Evolutionary conservation across 2,888 invertebrate genomes (phyloP).

Genomic region (Xestoiulus laeticollis): DNA sequence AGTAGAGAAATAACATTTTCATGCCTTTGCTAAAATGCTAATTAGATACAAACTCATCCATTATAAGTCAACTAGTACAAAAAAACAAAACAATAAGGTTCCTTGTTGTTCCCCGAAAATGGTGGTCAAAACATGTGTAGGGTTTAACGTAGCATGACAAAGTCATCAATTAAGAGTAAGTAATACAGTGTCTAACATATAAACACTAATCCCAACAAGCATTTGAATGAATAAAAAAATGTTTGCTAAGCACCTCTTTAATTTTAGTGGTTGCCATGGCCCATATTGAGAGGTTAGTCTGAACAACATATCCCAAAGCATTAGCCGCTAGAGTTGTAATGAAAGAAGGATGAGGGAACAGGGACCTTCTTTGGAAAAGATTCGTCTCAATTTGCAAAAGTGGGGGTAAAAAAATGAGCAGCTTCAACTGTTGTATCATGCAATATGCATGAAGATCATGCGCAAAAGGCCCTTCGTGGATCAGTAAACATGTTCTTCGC

Average conservation of each 20-base stretch:
- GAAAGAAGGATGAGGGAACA: neutral
- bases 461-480: neutral
- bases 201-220: neutral
- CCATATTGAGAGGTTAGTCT: neutral
- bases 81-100: too few relatives aligned
- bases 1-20: too few relatives aligned
- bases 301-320: neutral
- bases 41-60: too few relatives aligned
- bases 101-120: too few relatives aligned
- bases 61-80: too few relatives aligned
- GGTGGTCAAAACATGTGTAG: too few relatives aligned
- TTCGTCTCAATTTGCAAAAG: constrained; percentile 41
- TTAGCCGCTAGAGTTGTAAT: neutral
- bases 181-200: neutral
- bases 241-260: neutral
- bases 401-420: constrained; percentile 27
- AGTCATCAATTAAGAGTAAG: too few relatives aligned
- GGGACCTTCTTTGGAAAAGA: neutral
- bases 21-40: too few relatives aligned
- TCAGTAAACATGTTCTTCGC: neutral
- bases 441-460: constrained; percentile 11
- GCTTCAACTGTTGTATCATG: neutral
- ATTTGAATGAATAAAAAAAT: neutral
- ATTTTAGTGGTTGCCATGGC: neutral
- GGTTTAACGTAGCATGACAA: too few relatives aligned